A percentile compares a stretch with the other conserved stretches of the same genome.
These are phyloP conservation scores for Podargus strigoides DNA, from an alignment of 2,797 vertebrate species.

Conservation along the genomic window DNA sequence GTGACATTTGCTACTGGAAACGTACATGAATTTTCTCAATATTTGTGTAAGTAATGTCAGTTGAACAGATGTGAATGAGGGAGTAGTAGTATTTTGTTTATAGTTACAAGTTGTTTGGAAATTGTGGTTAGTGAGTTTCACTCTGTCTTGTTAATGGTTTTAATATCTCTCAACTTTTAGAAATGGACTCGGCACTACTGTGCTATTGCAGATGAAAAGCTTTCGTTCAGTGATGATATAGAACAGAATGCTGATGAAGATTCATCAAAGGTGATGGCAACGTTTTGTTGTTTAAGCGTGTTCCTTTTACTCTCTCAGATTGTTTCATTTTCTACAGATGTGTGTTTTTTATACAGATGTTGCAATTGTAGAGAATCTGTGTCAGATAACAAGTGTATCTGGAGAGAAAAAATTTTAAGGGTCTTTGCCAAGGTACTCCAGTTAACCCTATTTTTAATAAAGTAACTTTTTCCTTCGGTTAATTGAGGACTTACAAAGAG, in stretches of 20 bases:
- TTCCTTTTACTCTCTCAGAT: not conserved
- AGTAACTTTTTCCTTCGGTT: not conserved
- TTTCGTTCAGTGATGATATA: constrained; percentile 91
- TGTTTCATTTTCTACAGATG: not conserved
- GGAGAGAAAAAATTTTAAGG: not conserved
- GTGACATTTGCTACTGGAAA: not conserved
- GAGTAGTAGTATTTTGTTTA: not conserved
- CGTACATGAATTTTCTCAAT: not conserved
- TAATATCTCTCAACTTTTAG: constrained; percentile 66
- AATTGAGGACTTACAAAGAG: not conserved
- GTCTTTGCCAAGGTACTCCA: not conserved
- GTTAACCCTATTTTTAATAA: not conserved
- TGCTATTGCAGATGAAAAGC: constrained; percentile 86
- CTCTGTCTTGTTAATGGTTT: not conserved
- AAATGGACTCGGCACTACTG: constrained; percentile 94
- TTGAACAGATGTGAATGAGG: not conserved
- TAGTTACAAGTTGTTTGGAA: not conserved
- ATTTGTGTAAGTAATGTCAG: not conserved
- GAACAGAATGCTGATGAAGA: constrained; percentile 80
- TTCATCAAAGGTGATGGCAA: constrained; percentile 62
- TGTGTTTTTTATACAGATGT: not conserved
- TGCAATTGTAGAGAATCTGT: not conserved
- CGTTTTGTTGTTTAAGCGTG: not conserved
- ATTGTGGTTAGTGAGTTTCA: not conserved
- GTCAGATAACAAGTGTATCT: not conserved